A percentile compares a stretch with the other conserved stretches of the same genome.
phyloP scores from a whole-genome alignment of 23 tunicate species.

The Phallusia fumigata region DNA sequence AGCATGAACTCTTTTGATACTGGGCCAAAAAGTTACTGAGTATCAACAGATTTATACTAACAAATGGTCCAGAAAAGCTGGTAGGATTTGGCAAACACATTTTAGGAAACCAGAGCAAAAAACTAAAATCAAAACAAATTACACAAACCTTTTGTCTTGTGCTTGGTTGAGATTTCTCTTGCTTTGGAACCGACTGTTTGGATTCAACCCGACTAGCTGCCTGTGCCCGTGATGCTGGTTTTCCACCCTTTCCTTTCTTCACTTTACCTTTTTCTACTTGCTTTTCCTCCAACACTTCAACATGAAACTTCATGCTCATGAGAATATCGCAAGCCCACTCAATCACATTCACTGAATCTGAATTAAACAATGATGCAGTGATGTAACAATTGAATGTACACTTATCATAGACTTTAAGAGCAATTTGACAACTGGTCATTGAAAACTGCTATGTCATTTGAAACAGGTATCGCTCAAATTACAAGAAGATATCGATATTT shows the following conservation, averaged over 20 bases:
- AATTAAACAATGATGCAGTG: not conserved
- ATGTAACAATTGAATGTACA: no score
- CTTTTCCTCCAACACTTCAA: conserved; percentile 12
- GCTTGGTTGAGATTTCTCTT: not conserved
- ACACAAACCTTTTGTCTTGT: not conserved
- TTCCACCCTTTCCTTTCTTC: conserved; percentile 22
- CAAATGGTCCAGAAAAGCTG: no score
- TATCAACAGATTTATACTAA: no score
- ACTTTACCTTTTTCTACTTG: conserved; percentile 29
- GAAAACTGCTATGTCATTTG: no score
- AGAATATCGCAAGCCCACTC: conserved; percentile 85
- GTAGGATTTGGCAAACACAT: no score
- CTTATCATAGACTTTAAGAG: not conserved
- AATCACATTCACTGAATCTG: conserved; percentile 47
- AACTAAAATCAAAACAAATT: no score
- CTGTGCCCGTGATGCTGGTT: conserved; percentile 40
- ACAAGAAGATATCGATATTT: no score
- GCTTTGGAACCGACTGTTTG: conserved; percentile 24
- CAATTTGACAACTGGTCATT: not conserved
- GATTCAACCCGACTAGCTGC: conserved; percentile 30
- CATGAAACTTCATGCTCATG: conserved; percentile 52
- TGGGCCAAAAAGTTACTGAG: no score
- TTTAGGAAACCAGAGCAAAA: no score
- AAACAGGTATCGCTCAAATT: no score
- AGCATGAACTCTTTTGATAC: no score